A percentile compares a stretch with the other conserved stretches of the same genome.
These are phyloP conservation scores for Tetropium fuscum DNA, from an alignment of 2,888 invertebrate species.

Conservation along the genomic window DNA sequence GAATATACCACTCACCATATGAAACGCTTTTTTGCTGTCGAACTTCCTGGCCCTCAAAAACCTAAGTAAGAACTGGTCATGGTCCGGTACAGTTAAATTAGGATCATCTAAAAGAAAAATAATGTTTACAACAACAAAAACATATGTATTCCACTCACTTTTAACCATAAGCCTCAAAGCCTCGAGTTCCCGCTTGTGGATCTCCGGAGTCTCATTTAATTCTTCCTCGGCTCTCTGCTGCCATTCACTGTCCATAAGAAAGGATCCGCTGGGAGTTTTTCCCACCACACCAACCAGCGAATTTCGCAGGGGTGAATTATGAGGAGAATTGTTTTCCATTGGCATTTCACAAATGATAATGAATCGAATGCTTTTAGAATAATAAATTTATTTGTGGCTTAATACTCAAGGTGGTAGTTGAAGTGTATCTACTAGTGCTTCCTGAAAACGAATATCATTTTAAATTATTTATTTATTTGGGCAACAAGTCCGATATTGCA, in stretches of 20 bases:
- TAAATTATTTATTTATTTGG: no score
- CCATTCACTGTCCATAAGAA: conserved; percentile 51
- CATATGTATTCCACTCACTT: conserved; percentile 49
- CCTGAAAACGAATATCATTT: no score
- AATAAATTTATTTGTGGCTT: no score
- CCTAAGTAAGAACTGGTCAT: conserved; percentile 70
- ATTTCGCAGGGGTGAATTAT: conserved; percentile 12
- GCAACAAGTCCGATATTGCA: no score
- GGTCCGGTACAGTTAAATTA: conserved; percentile 65
- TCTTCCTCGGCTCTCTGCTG: conserved; percentile 60
- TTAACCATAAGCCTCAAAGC: conserved; percentile 55
- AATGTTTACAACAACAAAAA: not conserved
- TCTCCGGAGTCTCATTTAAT: conserved; percentile 61
- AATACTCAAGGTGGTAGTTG: no score
- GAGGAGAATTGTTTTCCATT: conserved; percentile 24
- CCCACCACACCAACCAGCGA: conserved; percentile 31
- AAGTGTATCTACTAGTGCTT: no score
- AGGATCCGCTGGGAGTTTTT: conserved; percentile 35
- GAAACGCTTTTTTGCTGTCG: conserved; percentile 65
- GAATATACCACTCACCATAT: conserved; percentile 59
- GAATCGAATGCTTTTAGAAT: no score
- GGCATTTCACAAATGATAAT: conserved; percentile 28
- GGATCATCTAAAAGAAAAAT: conserved; percentile 58
- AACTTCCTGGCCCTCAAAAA: conserved; percentile 72
- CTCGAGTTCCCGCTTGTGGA: conserved; percentile 56